A percentile compares a stretch with the other conserved stretches of the same genome.
phyloP scores from a whole-genome alignment of 2,888 invertebrate genomes.

The Leucophenga montana region DNA sequence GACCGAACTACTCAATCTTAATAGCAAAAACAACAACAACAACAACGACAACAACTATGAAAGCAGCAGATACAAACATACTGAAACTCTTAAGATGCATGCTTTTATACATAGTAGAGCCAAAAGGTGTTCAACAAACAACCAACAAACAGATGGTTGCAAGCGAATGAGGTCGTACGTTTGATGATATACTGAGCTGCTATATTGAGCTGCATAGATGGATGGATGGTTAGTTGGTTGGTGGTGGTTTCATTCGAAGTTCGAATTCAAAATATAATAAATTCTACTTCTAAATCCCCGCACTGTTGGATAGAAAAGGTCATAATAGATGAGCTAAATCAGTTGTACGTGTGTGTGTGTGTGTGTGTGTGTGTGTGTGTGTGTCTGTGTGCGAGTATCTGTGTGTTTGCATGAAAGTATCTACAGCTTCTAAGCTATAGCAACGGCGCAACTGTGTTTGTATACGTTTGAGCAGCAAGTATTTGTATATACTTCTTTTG shows the following conservation, averaged over 20 bases:
- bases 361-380: constrained; percentile 1
- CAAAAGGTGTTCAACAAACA: constrained; percentile 35
- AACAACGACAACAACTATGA: constrained; percentile 25
- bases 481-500: constrained; percentile 35
- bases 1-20: constrained; percentile 16
- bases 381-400: background rate
- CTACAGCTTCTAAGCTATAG: constrained; percentile 5
- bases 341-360: background rate
- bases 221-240: background rate
- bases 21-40: background rate
- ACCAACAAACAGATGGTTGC: constrained; percentile 1
- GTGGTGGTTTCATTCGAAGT: constrained; percentile 14
- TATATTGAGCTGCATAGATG: constrained; percentile 4
- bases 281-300: constrained; percentile 62
- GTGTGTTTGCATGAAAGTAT: background rate
- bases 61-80: constrained; percentile 27
- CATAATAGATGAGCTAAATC: constrained; percentile 61
- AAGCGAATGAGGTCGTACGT: constrained; percentile 22
- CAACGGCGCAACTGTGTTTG: constrained; percentile 11
- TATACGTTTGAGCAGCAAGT: constrained; percentile 24
- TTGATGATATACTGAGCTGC: too few species aligned
- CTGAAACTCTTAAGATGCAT: constrained; percentile 10
- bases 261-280: constrained; percentile 62
- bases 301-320: constrained; percentile 53
- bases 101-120: constrained; percentile 11